Conservation (phyloP, 2,888 invertebrate species). For the Andrena haemorrhoa region DNA sequence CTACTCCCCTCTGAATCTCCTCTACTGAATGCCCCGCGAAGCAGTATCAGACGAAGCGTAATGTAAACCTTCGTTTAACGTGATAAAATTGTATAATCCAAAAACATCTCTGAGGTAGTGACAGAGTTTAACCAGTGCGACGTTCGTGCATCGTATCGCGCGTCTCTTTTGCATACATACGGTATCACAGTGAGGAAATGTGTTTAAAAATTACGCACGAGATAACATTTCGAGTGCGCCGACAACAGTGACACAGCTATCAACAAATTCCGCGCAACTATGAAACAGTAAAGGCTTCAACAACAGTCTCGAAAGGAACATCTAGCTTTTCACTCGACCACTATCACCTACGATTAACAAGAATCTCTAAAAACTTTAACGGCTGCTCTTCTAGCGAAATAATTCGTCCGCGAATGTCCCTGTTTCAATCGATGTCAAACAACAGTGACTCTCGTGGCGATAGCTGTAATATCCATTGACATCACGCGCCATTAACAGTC, state of each 20-base stretch:
- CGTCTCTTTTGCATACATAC: neutral
- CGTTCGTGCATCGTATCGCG: neutral
- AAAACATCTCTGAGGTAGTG: neutral
- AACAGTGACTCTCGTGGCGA: conserved; percentile 13
- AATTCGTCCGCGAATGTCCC: neutral
- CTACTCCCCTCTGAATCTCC: neutral
- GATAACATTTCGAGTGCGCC: conserved; percentile 26
- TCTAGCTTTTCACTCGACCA: neutral
- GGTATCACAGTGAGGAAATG: conserved; percentile 2
- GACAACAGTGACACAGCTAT: conserved; percentile 38
- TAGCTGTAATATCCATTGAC: neutral
- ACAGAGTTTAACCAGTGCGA: conserved; percentile 24
- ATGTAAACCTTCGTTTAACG: neutral
- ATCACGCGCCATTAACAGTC: neutral
- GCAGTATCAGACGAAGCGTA: neutral
- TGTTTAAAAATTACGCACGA: conserved; percentile 15
- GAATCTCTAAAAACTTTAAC: conserved; percentile 19
- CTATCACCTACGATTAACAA: conserved; percentile 32
- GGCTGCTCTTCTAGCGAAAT: neutral
- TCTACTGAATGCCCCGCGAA: neutral
- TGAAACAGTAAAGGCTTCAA: conserved; percentile 33
- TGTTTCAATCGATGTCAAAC: conserved; percentile 34
- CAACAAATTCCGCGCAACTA: conserved; percentile 40
- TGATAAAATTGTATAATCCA: neutral
- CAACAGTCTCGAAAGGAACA: conserved; percentile 23